Conservation (phyloP, 2,113 vertebrate genomes). For the Melozone crissalis region DNA sequence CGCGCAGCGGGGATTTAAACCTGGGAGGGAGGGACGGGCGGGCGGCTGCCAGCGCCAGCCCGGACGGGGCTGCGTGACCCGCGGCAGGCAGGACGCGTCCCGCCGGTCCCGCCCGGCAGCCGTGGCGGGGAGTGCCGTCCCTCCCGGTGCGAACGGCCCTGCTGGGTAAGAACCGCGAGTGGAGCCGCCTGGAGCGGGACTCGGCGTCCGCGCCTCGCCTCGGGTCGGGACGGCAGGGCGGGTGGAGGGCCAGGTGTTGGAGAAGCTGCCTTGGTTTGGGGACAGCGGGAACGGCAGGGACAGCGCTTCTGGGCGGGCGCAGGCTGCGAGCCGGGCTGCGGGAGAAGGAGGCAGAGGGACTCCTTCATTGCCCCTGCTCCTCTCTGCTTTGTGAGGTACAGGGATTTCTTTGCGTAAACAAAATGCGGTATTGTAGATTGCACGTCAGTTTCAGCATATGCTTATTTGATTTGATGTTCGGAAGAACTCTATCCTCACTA, state of each 20-base stretch:
- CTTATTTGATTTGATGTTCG: background rate
- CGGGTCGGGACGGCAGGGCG: background rate
- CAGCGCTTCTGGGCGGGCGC: background rate
- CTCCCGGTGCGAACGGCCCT: background rate
- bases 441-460: background rate
- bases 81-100: background rate
- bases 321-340: background rate
- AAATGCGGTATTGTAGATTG: fast-evolving
- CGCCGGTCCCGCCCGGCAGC: background rate
- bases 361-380: background rate
- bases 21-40: background rate
- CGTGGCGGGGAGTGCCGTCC: background rate
- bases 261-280: background rate
- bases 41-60: background rate
- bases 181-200: background rate
- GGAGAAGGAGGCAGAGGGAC: background rate
- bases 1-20: slow-evolving; percentile 40
- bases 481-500: background rate
- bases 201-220: background rate
- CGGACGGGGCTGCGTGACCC: background rate
- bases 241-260: background rate
- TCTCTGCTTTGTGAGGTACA: background rate
- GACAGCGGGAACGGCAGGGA: background rate
- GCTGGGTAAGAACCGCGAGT: background rate
- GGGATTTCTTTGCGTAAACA: background rate